Conservation (phyloP, 1,140 invertebrate genomes). For the Musca vetustissima region DNA sequence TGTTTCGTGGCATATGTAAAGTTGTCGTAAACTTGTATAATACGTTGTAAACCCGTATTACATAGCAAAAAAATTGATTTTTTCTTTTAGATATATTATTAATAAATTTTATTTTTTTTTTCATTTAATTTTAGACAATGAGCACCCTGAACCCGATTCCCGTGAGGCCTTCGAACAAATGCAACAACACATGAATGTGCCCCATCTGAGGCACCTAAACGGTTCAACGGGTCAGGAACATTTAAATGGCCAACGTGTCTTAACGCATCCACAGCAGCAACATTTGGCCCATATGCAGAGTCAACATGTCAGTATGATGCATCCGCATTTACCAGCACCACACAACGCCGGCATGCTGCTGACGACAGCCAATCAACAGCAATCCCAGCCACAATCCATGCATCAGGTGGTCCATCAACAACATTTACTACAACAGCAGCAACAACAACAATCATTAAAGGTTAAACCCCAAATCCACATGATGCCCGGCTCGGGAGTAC, state of each 20-base stretch:
- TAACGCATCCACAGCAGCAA: conserved; percentile 20
- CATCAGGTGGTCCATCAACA: conserved; percentile 29
- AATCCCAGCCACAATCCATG: conserved; percentile 28
- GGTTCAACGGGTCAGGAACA: conserved; percentile 14
- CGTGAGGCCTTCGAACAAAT: conserved; percentile 53
- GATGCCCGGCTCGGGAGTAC: conserved; percentile 44
- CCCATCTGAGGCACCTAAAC: conserved; percentile 44
- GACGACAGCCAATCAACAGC: conserved; percentile 56
- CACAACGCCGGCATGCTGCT: conserved; percentile 41
- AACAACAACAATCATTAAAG: conserved; percentile 28
- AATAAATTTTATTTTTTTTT: background rate
- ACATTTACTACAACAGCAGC: conserved; percentile 34
- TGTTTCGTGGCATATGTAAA: too few relatives aligned
- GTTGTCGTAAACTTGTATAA: too few relatives aligned
- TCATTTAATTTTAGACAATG: conserved; percentile 40
- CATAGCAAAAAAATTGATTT: too few relatives aligned
- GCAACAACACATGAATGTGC: conserved; percentile 52
- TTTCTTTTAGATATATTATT: background rate
- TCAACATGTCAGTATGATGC: conserved; percentile 20
- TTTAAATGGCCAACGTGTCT: background rate
- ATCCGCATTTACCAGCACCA: conserved; percentile 31
- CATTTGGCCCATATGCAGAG: conserved; percentile 33
- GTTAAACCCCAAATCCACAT: conserved; percentile 37
- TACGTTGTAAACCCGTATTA: too few relatives aligned
- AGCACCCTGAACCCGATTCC: conserved; percentile 49